phyloP scores from a whole-genome alignment of 2,113 vertebrate species.

The Lepisosteus osseus region DNA sequence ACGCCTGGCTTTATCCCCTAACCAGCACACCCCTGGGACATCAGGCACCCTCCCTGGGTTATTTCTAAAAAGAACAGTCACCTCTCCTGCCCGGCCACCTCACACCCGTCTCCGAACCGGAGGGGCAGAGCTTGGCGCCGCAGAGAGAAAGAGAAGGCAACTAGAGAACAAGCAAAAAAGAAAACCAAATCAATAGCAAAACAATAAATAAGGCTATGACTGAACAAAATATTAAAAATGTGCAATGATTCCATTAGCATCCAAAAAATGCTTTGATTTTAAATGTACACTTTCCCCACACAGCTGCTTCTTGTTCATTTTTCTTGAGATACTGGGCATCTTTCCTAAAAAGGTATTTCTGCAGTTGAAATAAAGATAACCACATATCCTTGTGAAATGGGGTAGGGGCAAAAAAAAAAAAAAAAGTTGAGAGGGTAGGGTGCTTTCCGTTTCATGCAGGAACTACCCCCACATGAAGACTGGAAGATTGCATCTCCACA shows the following conservation, averaged over 20 bases:
- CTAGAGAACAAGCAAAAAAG: background rate
- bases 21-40: background rate
- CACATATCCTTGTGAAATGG: background rate
- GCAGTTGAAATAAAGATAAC: conserved; percentile 1
- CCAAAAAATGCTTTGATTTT: conserved; percentile 36
- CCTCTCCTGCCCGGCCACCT: conserved; percentile 18
- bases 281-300: conserved; percentile 46
- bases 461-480: too few species aligned
- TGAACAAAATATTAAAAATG: conserved; percentile 52
- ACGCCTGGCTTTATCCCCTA: background rate
- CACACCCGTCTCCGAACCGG: background rate
- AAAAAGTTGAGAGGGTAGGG: too few species aligned
- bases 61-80: conserved; percentile 19
- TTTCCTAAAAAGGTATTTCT: conserved; percentile 6
- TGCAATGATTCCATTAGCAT: conserved; percentile 62
- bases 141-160: background rate
- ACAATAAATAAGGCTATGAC: conserved; percentile 70
- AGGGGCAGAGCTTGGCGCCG: background rate
- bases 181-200: conserved; percentile 43
- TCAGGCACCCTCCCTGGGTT: background rate
- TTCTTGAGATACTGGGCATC: conserved; percentile 1
- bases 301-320: conserved; percentile 20
- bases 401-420: too few species aligned
- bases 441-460: too few species aligned
- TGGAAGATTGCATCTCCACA: too few species aligned